Evolutionary conservation across 2,113 vertebrate genomes (phyloP).

Genomic region (Microcebus griseorufus): DNA sequence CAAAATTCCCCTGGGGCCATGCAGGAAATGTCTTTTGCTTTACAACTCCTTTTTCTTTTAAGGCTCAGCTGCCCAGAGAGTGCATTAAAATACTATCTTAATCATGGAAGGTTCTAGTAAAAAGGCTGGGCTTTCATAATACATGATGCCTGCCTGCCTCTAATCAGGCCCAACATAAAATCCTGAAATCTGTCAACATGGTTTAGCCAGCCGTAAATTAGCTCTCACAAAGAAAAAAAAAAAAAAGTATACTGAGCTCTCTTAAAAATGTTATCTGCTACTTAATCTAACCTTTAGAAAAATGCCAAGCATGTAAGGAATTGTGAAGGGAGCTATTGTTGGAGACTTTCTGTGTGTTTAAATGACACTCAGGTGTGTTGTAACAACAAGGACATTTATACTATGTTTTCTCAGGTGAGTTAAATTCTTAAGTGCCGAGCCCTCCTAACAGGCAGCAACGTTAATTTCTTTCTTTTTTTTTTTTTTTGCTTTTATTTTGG

Average conservation of each 20-base stretch:
- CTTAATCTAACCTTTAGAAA: conserved; percentile 87
- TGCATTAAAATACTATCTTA: conserved; percentile 84
- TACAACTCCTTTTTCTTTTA: conserved; percentile 87
- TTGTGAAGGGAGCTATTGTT: conserved; percentile 84
- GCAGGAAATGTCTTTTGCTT: conserved; percentile 93
- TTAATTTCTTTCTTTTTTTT: not conserved
- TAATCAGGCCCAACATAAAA: conserved; percentile 80
- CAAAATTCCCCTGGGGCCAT: conserved; percentile 84
- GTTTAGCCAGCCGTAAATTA: conserved; percentile 83
- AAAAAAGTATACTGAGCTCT: conserved; percentile 56
- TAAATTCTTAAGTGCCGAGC: conserved; percentile 60
- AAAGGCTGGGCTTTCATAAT: conserved; percentile 77
- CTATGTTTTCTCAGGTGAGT: conserved; percentile 84
- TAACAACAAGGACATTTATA: conserved; percentile 60
- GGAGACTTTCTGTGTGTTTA: conserved; percentile 74
- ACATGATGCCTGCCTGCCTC: conserved; percentile 69
- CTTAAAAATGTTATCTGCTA: conserved; percentile 83
- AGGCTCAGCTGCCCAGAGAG: conserved; percentile 84
- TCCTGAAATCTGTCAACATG: conserved; percentile 83
- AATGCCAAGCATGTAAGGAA: conserved; percentile 86
- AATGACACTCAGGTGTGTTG: conserved; percentile 81
- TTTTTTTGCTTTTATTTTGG: not conserved
- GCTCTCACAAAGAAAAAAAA: conserved; percentile 69
- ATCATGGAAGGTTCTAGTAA: conserved; percentile 79
- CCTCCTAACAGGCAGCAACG: not conserved